Evolutionary conservation across 2,113 vertebrate species (phyloP).

Genomic region (Phodopus roborovskii): DNA sequence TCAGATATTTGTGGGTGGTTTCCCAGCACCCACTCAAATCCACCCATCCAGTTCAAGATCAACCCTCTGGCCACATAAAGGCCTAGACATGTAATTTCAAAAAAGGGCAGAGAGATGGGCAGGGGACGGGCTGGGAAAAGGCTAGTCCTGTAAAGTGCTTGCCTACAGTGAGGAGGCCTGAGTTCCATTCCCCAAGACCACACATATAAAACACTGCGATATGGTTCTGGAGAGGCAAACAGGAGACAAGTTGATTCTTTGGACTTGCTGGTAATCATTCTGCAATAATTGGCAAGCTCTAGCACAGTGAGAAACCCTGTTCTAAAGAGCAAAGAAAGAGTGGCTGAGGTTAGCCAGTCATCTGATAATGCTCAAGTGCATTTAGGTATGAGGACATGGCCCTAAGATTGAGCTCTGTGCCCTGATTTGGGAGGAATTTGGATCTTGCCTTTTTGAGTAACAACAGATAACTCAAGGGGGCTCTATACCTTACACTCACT

Average conservation of each 20-base stretch:
- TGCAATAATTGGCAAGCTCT: background rate
- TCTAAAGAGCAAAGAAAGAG: background rate
- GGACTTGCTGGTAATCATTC: background rate
- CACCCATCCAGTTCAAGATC: background rate
- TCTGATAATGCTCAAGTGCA: background rate
- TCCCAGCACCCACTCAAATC: background rate
- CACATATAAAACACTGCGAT: background rate
- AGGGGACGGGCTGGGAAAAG: background rate
- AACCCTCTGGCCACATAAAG: background rate
- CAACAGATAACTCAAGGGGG: background rate
- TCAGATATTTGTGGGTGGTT: background rate
- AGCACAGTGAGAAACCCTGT: background rate
- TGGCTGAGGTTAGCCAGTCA: background rate
- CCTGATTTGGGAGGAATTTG: background rate
- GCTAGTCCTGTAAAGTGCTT: background rate
- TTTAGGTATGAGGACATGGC: background rate
- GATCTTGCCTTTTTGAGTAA: background rate
- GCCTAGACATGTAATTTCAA: background rate
- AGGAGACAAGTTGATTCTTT: too few species aligned
- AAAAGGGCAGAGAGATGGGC: background rate
- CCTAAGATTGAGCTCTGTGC: background rate
- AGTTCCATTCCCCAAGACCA: background rate
- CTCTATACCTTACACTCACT: background rate
- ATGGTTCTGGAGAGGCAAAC: background rate
- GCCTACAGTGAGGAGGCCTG: background rate